Base-by-base conservation (phyloP, 2,797 vertebrate genomes). In the Lithobates sylvaticus region DNA sequence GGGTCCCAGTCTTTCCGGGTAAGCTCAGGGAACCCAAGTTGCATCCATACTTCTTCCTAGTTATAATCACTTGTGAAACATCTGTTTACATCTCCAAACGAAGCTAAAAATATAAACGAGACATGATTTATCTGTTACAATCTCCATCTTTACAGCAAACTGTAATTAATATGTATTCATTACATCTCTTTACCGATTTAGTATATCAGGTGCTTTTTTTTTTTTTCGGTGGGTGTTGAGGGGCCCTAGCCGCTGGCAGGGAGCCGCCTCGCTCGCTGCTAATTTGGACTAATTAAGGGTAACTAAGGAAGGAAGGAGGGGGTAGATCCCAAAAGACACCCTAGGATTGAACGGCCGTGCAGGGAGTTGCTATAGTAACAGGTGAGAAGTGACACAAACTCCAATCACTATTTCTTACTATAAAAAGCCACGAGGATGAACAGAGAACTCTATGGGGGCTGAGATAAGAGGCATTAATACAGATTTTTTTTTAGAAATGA, bases 211-310 rank as follows among this genome's bases (percentile, higher is more conserved):
- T 76, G 61, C 65, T 76, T 10, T 18, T 13, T 39, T 81, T 81
- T 69, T 16, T 27, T 7, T 61, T 81, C 69, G 5, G 68, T 67
- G 58, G 29, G 29, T 29, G 34, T 42, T 15, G 70, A 36, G 39
- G 69, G 39, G 27, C 58, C 39, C 50, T 73, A 67, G 82, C 58
- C 79, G 76, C 64, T 83, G 65, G 65, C 74, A 82, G 16, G 32
- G 50, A 82, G 74, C 74, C 67, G 54, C 74, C 85, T 83, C 42
- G 39, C 58, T 64, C 2, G 39, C 68, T 83, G 64, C 68, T 86
- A 86, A 78, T 86, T 77, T 86, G 74, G 80, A 83, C 80, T 83
- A 86, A 86, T 86, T 86, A 86, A 86, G 65, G 80, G 85, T 73
- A 86, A 83, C 75, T 82, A 86, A 78, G 80, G 67, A 77, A 67